Base-by-base conservation (phyloP, 2,888 invertebrate species). In the Allophyes oxyacanthae region DNA sequence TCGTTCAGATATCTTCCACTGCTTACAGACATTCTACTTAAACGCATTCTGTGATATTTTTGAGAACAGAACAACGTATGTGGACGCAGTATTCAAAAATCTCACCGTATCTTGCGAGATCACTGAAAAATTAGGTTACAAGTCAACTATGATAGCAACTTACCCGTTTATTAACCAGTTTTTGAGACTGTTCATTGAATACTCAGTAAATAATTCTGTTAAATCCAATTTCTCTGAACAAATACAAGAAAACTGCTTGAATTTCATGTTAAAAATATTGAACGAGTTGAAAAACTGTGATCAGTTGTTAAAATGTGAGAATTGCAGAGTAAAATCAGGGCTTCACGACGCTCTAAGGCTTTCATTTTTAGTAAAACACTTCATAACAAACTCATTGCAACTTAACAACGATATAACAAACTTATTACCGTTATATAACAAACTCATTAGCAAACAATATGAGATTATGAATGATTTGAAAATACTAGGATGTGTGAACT, bases 271-370 rank as follows among this genome's bases (percentile, higher is more conserved):
- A 2, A 76, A 81, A 54, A 52, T 92, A 10, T 76, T 87, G 53
- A 69, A 63, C 1, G 85, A 85, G 37, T 36, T 89, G 0, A 77
- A 76, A 50, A 60, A 69, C 0, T 79, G 83, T 0, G 68, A 82
- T 0, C 92, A 91, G 25, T 34, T 89, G 0, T 40, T 87, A 0
- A 92, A 90, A 82, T 93, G 94, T 58, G 91, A 91, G 0, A 85
- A 84, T 25, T 94, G 93, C 59, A 68, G 45, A 1, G 72, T 85
- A 0, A 88, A 84, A 73, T 72, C 84, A 0, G 89, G 90, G 0
- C 46, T 88, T 0, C 94, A 94, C 13, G 94, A 94, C 13, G 80
- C 86, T 0, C 60, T 93, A 6, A 73, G 92, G 0, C 65, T 93
- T 0, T 85, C 89, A 0, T 89, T 92, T 34, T 33, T 85, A 0